phyloP scores from a whole-genome alignment of 1,140 invertebrate species.

The Euschistus heros region DNA sequence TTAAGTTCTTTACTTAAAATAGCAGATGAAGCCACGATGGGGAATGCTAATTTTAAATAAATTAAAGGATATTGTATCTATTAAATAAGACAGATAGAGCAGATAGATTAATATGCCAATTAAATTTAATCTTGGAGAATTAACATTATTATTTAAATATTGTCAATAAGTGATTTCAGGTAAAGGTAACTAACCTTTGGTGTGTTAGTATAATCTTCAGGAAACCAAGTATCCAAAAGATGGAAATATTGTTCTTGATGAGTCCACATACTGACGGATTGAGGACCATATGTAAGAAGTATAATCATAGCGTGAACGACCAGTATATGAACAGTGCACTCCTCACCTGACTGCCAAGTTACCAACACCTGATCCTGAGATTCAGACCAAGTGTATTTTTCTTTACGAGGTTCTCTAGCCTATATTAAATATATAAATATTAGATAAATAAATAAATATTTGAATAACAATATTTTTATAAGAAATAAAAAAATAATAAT shows the following conservation, averaged over 20 bases:
- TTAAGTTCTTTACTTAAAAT: too few species aligned
- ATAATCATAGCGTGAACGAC: slow-evolving; percentile 93
- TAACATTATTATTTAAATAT: too few species aligned
- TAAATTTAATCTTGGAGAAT: too few species aligned
- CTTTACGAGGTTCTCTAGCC: slow-evolving; percentile 40
- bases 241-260: slow-evolving; percentile 36
- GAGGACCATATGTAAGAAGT: slow-evolving; percentile 66
- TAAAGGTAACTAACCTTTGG: slow-evolving; percentile 28
- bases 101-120: too few species aligned
- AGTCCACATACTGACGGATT: slow-evolving; percentile 17
- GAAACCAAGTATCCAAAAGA: slow-evolving; percentile 70
- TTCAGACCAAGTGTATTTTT: slow-evolving; percentile 36
- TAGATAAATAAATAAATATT: neutral
- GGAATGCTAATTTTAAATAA: too few species aligned
- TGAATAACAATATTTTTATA: neutral
- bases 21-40: too few species aligned
- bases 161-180: too few species aligned
- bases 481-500: too few species aligned
- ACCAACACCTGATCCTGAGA: slow-evolving; percentile 58
- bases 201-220: slow-evolving; percentile 42
- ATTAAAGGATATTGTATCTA: too few species aligned
- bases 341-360: slow-evolving; percentile 72
- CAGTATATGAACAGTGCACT: slow-evolving; percentile 74
- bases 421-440: slow-evolving; percentile 18
- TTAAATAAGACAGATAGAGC: neutral